Evolutionary conservation across 2,888 invertebrate species (phyloP).

Genomic region (Synergus itoensis): DNA sequence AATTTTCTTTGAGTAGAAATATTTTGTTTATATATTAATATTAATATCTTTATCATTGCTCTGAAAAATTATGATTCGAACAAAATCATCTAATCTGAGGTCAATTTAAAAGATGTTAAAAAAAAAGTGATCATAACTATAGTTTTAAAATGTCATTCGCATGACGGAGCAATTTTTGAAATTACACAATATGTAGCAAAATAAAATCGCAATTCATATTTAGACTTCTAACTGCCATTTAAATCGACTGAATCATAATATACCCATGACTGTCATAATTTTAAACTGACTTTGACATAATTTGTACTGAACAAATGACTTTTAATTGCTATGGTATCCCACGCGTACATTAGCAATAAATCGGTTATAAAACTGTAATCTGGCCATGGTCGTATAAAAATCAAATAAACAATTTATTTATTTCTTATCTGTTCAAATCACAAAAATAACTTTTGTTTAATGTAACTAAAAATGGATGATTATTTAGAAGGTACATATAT

Average conservation of each 20-base stretch:
- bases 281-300: not conserved
- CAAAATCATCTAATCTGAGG: not conserved
- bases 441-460: no score
- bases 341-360: not conserved
- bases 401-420: not conserved
- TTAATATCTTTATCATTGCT: constrained; percentile 6
- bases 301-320: not conserved
- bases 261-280: constrained; percentile 1
- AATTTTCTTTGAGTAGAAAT: not conserved
- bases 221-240: not conserved
- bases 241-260: not conserved
- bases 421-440: no score
- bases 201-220: not conserved
- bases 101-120: not conserved
- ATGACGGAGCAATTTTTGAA: constrained; percentile 4
- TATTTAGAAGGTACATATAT: no score
- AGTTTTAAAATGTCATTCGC: not conserved
- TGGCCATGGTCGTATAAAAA: not conserved
- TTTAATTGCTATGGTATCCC: constrained; percentile 4
- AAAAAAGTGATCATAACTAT: not conserved
- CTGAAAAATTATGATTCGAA: not conserved
- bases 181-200: not conserved
- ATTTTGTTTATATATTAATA: not conserved
- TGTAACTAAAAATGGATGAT: no score
- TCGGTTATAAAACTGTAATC: not conserved